Evolutionary conservation across 2,888 invertebrate species (phyloP), one percentile per base, ranked within the genome.

Genomic region (Eilema sororculum): DNA sequence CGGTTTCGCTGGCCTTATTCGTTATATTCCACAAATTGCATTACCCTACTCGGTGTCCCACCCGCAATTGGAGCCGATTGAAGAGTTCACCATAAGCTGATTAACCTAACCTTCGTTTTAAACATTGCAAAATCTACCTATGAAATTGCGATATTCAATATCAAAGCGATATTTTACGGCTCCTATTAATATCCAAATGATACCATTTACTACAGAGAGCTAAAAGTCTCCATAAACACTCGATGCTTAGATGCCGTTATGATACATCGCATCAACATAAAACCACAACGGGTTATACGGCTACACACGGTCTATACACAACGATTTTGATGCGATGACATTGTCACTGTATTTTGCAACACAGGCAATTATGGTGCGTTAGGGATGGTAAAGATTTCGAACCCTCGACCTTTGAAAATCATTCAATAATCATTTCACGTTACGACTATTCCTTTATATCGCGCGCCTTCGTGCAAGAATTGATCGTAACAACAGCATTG

Each of bases 381-480:
- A 73, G 69, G 66, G 68, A 69, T 74, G 77, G 71, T 65, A 75
- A 78, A 65, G 70, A 72, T 74, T 75, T 71, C 79, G 80, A 84
- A 83, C 84, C 86, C 84, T 88, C 79, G 83, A 83, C 84, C 80
- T 71, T 85, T 86, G 74, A 85, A 85, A 89, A 91, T 92, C 90
- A 89, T 89, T 88, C 89, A 89, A 90, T 92, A 92, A 92, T 89
- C 89, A 88, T 87, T 86, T 85, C 83, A 86, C 83, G 83, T 86
- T 87, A 88, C 81, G 87, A 85, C 80, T 86, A 83, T 86, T 84
- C 76, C 78, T 77, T 68, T 79, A 75, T 83, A 84, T 81, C 81
- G 69, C 72, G 75, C 78, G 73, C 80, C 79, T 83, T 87, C 79
- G 73, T 79, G 76, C 83, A 59, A 62, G 58, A 20, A 52, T 58